Conservation (phyloP, 2,888 invertebrate species). For the Unio pictorum region DNA sequence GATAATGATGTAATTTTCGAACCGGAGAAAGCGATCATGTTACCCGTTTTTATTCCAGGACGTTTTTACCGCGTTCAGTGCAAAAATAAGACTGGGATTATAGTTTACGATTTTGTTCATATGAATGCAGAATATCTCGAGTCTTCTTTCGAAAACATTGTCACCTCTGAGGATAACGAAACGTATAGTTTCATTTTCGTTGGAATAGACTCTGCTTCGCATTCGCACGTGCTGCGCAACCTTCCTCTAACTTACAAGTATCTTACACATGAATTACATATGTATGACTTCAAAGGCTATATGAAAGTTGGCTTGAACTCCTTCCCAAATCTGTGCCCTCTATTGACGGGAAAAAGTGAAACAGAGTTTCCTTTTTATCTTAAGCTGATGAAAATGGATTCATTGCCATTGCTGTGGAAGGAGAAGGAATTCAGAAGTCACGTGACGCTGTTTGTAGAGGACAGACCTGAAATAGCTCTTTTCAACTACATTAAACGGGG, state of each 20-base stretch:
- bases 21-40: slow-evolving; percentile 3
- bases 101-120: slow-evolving; percentile 15
- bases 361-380: slow-evolving; percentile 4
- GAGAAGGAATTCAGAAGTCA: slow-evolving; percentile 82
- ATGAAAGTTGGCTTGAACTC: slow-evolving; percentile 38
- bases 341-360: slow-evolving; percentile 27
- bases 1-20: slow-evolving; percentile 9
- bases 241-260: slow-evolving; percentile 32
- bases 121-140: slow-evolving; percentile 1
- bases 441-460: slow-evolving; percentile 86
- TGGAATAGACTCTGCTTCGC: slow-evolving; percentile 26
- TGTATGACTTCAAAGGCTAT: slow-evolving; percentile 36
- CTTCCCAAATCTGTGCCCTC: slow-evolving; percentile 34
- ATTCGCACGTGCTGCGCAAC: slow-evolving; percentile 26
- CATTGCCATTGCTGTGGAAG: slow-evolving; percentile 86
- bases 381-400: slow-evolving; percentile 20
- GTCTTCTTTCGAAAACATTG: neutral
- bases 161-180: slow-evolving; percentile 13
- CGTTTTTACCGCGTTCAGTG: slow-evolving; percentile 12
- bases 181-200: slow-evolving; percentile 18
- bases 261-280: slow-evolving; percentile 21
- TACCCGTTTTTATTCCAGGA: neutral
- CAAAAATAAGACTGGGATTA: neutral
- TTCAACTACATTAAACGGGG: slow-evolving; percentile 85
- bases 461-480: slow-evolving; percentile 82